Conservation (phyloP, 2,113 vertebrate genomes). For the Podocnemis expansa region DNA sequence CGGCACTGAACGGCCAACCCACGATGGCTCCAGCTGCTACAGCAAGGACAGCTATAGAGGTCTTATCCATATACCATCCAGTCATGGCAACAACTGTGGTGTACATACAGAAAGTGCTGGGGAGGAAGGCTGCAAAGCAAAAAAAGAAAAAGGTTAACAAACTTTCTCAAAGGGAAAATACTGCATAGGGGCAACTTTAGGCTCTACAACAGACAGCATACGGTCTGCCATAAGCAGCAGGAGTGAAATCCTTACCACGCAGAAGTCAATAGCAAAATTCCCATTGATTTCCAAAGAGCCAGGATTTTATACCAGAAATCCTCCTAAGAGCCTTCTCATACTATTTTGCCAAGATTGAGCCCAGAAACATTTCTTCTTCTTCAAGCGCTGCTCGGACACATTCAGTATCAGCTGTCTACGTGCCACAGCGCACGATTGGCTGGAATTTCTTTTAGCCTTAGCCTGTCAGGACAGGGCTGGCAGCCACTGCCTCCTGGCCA, state of each 20-base stretch:
- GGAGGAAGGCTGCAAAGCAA: constrained; percentile 88
- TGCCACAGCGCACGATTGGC: no score
- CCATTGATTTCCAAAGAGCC: neutral
- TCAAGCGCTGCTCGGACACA: no score
- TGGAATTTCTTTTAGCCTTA: no score
- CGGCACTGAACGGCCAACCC: constrained; percentile 95
- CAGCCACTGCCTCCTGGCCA: no score
- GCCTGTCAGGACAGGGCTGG: no score
- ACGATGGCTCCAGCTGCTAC: constrained; percentile 91
- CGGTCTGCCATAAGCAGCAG: neutral
- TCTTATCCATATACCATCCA: constrained; percentile 95
- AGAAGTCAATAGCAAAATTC: neutral
- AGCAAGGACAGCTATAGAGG: constrained; percentile 87
- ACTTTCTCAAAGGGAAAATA: neutral
- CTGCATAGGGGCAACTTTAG: accelerated
- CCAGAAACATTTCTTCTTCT: neutral
- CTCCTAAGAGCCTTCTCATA: neutral
- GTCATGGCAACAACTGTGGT: constrained; percentile 94
- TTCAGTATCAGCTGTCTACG: no score
- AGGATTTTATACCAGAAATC: neutral
- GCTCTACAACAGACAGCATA: neutral
- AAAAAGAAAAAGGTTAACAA: neutral
- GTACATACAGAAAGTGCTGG: constrained; percentile 98
- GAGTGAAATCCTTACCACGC: neutral
- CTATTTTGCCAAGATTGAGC: neutral